Conservation (phyloP, 2,797 vertebrate species). For the Uromys caudimaculatus region DNA sequence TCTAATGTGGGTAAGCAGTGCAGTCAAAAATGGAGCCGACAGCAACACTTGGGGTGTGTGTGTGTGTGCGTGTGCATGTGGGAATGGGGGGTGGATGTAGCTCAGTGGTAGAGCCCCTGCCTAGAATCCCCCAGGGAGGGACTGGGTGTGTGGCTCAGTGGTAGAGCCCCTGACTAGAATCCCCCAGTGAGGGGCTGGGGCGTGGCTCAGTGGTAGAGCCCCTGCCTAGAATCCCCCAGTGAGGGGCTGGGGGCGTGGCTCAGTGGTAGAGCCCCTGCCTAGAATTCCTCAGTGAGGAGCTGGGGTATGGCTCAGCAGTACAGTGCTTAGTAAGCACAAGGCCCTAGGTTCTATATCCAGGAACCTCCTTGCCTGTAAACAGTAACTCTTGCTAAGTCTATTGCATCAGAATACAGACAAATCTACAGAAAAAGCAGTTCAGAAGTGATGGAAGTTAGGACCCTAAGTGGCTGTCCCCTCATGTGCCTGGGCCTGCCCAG, state of each 20-base stretch:
- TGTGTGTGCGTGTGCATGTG: too few species aligned
- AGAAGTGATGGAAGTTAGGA: not conserved
- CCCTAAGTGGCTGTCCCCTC: not conserved
- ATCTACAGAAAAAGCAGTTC: not conserved
- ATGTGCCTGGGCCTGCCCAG: too few species aligned
- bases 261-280: not conserved
- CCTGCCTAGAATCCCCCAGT: too few species aligned
- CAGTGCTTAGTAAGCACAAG: not conserved
- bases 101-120: not conserved
- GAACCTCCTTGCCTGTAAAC: not conserved
- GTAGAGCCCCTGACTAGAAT: not conserved
- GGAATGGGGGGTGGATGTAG: not conserved
- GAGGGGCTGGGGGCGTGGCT: not conserved
- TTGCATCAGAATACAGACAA: not conserved
- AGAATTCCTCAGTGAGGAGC: not conserved
- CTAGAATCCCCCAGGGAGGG: too few species aligned
- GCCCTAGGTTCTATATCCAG: not conserved
- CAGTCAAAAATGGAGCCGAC: not conserved
- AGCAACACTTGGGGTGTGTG: not conserved
- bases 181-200: too few species aligned
- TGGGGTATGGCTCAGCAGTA: not conserved
- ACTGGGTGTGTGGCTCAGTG: not conserved
- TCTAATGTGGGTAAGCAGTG: not conserved
- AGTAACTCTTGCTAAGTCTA: not conserved
- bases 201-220: too few species aligned